Conservation (phyloP, 2,888 invertebrate genomes). For the Pemphredon lugubris region DNA sequence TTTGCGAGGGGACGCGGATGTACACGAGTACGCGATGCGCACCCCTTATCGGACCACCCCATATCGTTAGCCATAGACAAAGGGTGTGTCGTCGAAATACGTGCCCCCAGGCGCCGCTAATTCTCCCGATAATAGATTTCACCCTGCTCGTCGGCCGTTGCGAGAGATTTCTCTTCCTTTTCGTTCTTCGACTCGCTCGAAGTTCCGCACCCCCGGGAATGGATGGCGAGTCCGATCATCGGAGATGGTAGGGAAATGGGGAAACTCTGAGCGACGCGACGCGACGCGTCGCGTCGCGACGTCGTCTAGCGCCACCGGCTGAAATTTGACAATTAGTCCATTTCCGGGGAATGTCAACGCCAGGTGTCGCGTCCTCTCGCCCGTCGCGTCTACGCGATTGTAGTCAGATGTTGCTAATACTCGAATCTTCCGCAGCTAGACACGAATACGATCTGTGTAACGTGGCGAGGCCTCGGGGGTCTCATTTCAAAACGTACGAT, state of each 20-base stretch:
- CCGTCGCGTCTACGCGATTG: constrained; percentile 1
- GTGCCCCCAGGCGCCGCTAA: constrained; percentile 70
- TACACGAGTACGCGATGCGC: constrained; percentile 54
- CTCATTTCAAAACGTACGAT: background rate
- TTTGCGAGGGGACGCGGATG: constrained; percentile 71
- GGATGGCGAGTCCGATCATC: background rate
- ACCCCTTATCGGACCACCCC: constrained; percentile 59
- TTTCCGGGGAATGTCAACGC: constrained; percentile 55
- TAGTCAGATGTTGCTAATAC: constrained; percentile 41
- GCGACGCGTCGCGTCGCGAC: background rate
- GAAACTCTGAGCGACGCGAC: background rate
- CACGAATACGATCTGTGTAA: background rate
- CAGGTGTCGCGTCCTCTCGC: constrained; percentile 47
- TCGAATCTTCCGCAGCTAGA: background rate
- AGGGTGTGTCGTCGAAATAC: constrained; percentile 68
- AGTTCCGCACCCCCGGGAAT: background rate
- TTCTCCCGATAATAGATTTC: constrained; percentile 76
- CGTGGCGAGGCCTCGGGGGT: background rate
- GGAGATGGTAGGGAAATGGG: no score
- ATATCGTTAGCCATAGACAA: constrained; percentile 75
- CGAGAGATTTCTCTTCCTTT: constrained; percentile 37
- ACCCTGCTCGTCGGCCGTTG: constrained; percentile 38
- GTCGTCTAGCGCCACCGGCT: constrained; percentile 7
- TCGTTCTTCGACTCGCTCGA: no score
- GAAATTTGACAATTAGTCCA: constrained; percentile 47